These are phyloP conservation scores for Manis javanica DNA, from an alignment of 2,797 vertebrate genomes.

Conservation along the genomic window DNA sequence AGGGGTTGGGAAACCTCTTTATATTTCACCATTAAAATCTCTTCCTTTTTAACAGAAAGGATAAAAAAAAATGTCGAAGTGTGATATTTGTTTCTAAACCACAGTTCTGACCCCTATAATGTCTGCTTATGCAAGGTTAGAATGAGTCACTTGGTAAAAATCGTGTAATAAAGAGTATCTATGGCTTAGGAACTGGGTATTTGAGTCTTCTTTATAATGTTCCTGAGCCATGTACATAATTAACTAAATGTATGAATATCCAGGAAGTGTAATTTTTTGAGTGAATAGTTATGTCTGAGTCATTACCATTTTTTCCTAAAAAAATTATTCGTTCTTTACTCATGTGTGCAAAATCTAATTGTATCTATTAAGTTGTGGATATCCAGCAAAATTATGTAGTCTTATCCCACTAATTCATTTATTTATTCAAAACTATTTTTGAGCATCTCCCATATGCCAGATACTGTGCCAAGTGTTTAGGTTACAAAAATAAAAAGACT, in stretches of 20 bases:
- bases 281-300: background rate
- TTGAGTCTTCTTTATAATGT: background rate
- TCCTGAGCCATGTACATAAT: background rate
- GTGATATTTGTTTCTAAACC: background rate
- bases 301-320: conserved; percentile 8
- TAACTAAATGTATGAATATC: background rate
- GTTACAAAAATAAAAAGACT: background rate
- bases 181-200: background rate
- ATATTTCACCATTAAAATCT: background rate
- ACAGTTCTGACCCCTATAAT: background rate
- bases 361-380: background rate
- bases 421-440: conserved; percentile 35
- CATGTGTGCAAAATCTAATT: background rate
- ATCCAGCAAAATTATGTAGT: conserved; percentile 9
- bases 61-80: background rate
- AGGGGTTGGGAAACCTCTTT: background rate
- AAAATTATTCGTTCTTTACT: background rate
- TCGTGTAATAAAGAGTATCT: background rate
- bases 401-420: background rate
- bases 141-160: background rate
- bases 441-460: background rate
- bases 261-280: background rate
- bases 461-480: background rate
- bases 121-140: background rate
- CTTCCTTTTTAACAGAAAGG: background rate